Percentiles rank a stretch among this genome's conserved stretches.
These are phyloP conservation scores for Platycercus adscitus DNA, from an alignment of 2,113 vertebrate species.

Conservation along the genomic window DNA sequence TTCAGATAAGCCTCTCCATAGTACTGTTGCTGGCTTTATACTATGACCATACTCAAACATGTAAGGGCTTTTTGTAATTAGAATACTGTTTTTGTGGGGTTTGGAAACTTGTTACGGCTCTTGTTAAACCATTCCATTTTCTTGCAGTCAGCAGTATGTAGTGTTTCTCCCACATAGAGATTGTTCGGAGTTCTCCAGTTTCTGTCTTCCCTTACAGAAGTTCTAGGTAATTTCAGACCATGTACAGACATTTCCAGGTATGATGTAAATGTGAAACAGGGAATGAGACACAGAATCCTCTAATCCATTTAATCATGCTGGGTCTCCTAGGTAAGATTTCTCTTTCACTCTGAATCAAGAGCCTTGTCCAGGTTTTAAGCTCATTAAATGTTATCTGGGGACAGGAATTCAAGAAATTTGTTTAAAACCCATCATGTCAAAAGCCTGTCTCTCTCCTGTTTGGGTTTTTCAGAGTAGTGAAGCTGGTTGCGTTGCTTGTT, in stretches of 20 bases:
- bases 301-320: conserved; percentile 5
- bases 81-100: conserved; percentile 18
- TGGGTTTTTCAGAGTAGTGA: background rate
- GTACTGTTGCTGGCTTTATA: background rate
- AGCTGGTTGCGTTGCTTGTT: background rate
- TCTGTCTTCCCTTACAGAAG: conserved; percentile 6
- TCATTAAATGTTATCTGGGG: background rate
- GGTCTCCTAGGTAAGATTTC: conserved; percentile 28
- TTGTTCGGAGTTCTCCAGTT: background rate
- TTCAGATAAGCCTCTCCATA: background rate
- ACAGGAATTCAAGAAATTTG: background rate
- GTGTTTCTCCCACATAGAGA: background rate
- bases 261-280: background rate
- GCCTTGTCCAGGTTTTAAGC: background rate
- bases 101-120: background rate
- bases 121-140: conserved; percentile 37
- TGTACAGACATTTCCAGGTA: background rate
- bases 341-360: background rate
- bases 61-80: conserved; percentile 42
- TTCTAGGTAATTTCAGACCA: background rate
- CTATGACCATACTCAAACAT: background rate
- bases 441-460: background rate
- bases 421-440: background rate
- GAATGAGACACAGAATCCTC: background rate
- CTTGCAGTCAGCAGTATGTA: background rate